Conservation (phyloP, 1,140 invertebrate genomes). For the Drosophila chauvacae region DNA sequence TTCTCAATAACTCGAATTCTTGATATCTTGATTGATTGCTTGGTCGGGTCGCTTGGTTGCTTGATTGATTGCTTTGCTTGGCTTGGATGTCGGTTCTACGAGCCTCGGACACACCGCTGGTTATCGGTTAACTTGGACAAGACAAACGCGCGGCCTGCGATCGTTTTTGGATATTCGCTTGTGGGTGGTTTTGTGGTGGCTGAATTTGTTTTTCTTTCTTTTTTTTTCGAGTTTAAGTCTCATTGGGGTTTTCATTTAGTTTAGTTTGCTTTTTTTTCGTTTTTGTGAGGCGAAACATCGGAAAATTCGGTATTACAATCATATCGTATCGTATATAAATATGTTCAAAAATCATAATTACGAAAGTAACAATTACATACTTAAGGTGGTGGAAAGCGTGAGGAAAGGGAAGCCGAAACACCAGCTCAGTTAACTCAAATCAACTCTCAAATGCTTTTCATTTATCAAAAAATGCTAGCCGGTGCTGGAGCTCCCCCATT, state of each 20-base stretch:
- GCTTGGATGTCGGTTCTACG: slow-evolving; percentile 25
- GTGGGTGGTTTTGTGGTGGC: slow-evolving; percentile 54
- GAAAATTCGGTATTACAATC: slow-evolving; percentile 85
- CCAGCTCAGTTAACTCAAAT: slow-evolving; percentile 5
- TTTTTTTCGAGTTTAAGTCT: slow-evolving; percentile 24
- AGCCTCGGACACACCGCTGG: slow-evolving; percentile 42
- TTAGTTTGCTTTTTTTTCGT: slow-evolving; percentile 60
- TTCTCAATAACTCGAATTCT: background rate
- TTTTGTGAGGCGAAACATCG: slow-evolving; percentile 85
- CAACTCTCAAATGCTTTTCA: background rate
- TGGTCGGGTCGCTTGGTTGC: slow-evolving; percentile 20
- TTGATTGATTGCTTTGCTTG: slow-evolving; percentile 23
- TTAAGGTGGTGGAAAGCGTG: slow-evolving; percentile 30
- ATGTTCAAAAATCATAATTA: slow-evolving; percentile 76
- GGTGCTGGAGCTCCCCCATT: slow-evolving; percentile 10
- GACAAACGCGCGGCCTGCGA: slow-evolving; percentile 51
- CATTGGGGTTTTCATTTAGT: slow-evolving; percentile 38
- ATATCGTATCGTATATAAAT: slow-evolving; percentile 54
- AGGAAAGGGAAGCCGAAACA: slow-evolving; percentile 10
- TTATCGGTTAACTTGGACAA: slow-evolving; percentile 49
- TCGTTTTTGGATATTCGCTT: slow-evolving; percentile 65
- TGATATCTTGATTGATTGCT: slow-evolving; percentile 21
- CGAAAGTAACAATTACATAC: slow-evolving; percentile 75
- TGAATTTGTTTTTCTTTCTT: slow-evolving; percentile 17
- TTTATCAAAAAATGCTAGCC: background rate